Conservation (phyloP, 2,113 vertebrate genomes). For the Cochlearius cochlearius region DNA sequence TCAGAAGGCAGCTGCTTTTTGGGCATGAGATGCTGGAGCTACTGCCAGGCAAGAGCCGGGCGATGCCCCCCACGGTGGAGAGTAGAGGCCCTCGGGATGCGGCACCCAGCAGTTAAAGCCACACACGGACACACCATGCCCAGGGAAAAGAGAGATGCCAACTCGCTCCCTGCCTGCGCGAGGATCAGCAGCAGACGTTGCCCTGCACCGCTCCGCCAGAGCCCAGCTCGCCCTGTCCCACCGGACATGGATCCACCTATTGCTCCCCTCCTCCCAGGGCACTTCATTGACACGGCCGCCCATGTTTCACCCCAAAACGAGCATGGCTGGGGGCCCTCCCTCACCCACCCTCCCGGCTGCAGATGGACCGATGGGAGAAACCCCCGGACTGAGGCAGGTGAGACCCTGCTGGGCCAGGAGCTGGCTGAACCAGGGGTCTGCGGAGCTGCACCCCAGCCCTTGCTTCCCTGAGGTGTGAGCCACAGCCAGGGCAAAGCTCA, state of each 20-base stretch:
- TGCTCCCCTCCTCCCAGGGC: background rate
- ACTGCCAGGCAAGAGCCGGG: background rate
- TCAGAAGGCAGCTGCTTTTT: background rate
- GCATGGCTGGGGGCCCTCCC: background rate
- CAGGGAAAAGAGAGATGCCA: background rate
- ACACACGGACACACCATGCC: accelerated
- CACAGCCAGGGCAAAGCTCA: background rate
- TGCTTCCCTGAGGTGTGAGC: background rate
- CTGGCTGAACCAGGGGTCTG: background rate
- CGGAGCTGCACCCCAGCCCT: background rate
- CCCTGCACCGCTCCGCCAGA: background rate
- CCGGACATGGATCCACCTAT: accelerated
- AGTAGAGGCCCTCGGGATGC: background rate
- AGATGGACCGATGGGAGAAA: background rate
- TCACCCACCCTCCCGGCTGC: background rate
- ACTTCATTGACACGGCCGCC: background rate
- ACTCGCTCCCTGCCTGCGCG: background rate
- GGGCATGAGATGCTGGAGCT: background rate
- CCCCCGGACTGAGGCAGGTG: background rate
- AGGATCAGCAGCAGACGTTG: background rate
- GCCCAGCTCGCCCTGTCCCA: accelerated
- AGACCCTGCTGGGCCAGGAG: background rate
- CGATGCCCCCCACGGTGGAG: background rate
- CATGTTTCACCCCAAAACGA: background rate
- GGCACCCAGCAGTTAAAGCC: background rate